Conservation (phyloP, 2,888 invertebrate species). For the Eilema caniola region DNA sequence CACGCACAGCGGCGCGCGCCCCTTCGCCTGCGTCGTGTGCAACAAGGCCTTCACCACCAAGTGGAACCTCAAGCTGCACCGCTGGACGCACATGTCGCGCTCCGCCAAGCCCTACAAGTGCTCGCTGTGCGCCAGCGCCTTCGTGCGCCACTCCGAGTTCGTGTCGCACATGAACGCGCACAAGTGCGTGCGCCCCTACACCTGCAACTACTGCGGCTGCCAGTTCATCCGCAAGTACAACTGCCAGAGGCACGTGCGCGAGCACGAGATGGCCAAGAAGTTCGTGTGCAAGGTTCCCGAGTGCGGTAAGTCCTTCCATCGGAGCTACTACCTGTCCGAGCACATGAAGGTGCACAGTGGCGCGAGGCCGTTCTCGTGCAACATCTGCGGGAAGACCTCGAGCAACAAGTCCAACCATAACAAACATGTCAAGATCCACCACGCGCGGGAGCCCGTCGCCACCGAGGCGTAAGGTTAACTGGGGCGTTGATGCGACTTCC, state of each 20-base stretch:
- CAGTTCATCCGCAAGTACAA: conserved; percentile 96
- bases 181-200: conserved; percentile 93
- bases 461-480: conserved; percentile 89
- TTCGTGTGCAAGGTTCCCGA: conserved; percentile 91
- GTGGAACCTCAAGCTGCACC: conserved; percentile 96
- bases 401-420: conserved; percentile 97
- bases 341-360: conserved; percentile 96
- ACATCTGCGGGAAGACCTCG: conserved; percentile 95
- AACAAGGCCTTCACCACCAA: conserved; percentile 95
- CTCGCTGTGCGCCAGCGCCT: conserved; percentile 93
- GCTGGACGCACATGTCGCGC: conserved; percentile 95
- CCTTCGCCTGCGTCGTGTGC: conserved; percentile 94
- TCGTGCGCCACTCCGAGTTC: conserved; percentile 93
- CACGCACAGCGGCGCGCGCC: conserved; percentile 92
- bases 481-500: conserved; percentile 12
- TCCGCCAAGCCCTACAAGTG: conserved; percentile 95
- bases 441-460: conserved; percentile 94
- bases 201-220: conserved; percentile 96
- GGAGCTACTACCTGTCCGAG: conserved; percentile 95
- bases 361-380: conserved; percentile 92
- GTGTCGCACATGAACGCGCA: conserved; percentile 95
- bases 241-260: conserved; percentile 93
- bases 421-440: conserved; percentile 96
- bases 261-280: conserved; percentile 93
- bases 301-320: conserved; percentile 94